Conservation (phyloP, 1,140 invertebrate species). For the Euwallacea fornicatus region DNA sequence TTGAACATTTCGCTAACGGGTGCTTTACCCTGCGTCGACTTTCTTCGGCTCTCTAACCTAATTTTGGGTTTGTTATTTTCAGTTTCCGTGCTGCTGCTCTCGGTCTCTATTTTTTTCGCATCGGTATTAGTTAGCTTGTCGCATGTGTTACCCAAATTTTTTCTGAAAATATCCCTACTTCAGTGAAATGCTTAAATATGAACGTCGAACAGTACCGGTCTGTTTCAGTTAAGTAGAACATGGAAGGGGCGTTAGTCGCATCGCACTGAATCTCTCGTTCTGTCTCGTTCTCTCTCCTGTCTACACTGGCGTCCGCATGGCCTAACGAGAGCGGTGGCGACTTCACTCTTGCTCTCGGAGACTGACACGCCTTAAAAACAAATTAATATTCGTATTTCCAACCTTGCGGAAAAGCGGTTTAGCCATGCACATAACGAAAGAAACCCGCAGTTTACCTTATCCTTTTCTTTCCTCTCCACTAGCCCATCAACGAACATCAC, state of each 20-base stretch:
- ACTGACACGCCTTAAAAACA: slow-evolving; percentile 22
- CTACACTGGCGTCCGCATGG: slow-evolving; percentile 3
- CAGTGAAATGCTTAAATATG: not conserved
- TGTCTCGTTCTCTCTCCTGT: slow-evolving; percentile 39
- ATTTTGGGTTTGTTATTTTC: slow-evolving; percentile 36
- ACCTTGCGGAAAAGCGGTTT: not conserved
- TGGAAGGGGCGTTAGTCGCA: slow-evolving; percentile 8
- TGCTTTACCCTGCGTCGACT: slow-evolving; percentile 28
- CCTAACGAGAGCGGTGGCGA: slow-evolving; percentile 14
- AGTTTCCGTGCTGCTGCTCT: slow-evolving; percentile 44
- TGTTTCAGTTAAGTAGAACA: not conserved
- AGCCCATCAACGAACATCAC: slow-evolving; percentile 47
- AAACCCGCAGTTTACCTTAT: slow-evolving; percentile 6
- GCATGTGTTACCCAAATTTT: not conserved
- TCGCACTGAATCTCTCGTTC: slow-evolving; percentile 39
- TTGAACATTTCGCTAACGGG: not conserved
- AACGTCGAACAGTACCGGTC: not conserved
- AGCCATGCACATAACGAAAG: not conserved
- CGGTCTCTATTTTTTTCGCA: slow-evolving; percentile 39
- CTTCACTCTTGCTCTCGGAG: slow-evolving; percentile 14
- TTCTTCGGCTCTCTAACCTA: slow-evolving; percentile 32
- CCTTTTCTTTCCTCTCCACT: slow-evolving; percentile 24
- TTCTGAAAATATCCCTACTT: too few species aligned
- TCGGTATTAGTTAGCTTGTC: slow-evolving; percentile 35
- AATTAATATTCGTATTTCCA: not conserved